Percentiles rank a stretch among this genome's conserved stretches.
phyloP scores from a whole-genome alignment of 2,797 vertebrate species.

The Phrynocephalus guinanensis region DNA sequence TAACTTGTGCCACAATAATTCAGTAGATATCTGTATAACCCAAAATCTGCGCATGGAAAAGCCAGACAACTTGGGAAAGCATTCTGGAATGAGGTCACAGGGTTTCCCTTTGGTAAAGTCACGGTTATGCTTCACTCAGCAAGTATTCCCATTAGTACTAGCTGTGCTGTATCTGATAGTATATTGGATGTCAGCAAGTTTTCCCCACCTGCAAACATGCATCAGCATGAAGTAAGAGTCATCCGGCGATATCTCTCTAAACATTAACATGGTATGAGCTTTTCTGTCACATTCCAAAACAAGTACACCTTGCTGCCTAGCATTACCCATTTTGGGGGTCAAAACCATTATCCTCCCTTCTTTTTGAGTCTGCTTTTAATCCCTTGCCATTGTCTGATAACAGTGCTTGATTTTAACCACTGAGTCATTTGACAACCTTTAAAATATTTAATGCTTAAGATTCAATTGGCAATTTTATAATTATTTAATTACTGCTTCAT shows the following conservation, averaged over 20 bases:
- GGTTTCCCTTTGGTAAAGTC: background rate
- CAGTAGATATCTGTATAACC: background rate
- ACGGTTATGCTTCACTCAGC: background rate
- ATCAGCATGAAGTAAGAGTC: background rate
- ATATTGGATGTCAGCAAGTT: conserved; percentile 8
- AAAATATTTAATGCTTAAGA: too few species aligned
- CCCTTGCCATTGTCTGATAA: background rate
- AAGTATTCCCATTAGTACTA: conserved; percentile 1
- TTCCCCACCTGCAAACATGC: background rate
- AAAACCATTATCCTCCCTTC: background rate
- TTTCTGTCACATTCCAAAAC: background rate
- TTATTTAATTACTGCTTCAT: too few species aligned
- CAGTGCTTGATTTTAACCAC: too few species aligned
- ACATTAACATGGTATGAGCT: background rate
- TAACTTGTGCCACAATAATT: background rate
- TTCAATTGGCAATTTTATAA: too few species aligned
- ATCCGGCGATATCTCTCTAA: background rate
- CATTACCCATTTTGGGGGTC: background rate
- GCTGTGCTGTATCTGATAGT: background rate
- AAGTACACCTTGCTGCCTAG: background rate
- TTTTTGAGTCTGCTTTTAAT: background rate
- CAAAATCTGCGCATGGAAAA: background rate
- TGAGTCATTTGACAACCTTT: too few species aligned
- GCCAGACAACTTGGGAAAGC: background rate
- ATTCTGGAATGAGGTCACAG: conserved; percentile 3